Evolutionary conservation across 2,888 invertebrate species (phyloP).

Genomic region (Apocheima hispidaria): DNA sequence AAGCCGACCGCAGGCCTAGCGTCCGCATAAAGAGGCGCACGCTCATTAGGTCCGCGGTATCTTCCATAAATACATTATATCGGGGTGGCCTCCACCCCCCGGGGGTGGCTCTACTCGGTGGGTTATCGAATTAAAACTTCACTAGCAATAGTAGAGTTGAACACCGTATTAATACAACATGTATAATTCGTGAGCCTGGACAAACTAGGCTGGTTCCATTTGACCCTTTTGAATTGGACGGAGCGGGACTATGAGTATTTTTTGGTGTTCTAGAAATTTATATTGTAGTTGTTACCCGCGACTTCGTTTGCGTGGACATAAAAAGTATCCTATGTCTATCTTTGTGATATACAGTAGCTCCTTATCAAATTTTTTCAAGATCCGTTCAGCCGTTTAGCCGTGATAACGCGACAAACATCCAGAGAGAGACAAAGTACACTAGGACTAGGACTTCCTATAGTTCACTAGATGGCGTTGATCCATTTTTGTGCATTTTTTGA

Average conservation of each 20-base stretch:
- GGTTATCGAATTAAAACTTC: conserved; percentile 54
- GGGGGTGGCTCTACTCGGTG: conserved; percentile 49
- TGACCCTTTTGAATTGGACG: conserved; percentile 19
- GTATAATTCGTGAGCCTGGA: conserved; percentile 84
- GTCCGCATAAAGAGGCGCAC: conserved; percentile 77
- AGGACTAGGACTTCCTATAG: too few relatives aligned
- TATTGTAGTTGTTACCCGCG: too few relatives aligned
- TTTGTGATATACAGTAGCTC: too few relatives aligned
- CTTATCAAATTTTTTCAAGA: too few relatives aligned
- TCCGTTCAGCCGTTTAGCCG: too few relatives aligned
- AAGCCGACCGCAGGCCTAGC: conserved; percentile 54
- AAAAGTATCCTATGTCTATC: too few relatives aligned
- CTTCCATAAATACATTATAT: conserved; percentile 85
- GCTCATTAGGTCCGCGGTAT: conserved; percentile 84
- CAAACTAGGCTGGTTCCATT: conserved; percentile 69
- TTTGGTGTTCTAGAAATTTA: not conserved
- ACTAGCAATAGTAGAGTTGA: conserved; percentile 85
- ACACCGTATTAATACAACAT: conserved; percentile 85
- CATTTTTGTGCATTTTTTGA: too few relatives aligned
- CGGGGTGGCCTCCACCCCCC: conserved; percentile 47
- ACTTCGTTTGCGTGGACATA: too few relatives aligned
- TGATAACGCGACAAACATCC: too few relatives aligned
- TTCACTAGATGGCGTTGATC: too few relatives aligned
- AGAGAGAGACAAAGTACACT: too few relatives aligned
- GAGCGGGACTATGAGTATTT: not conserved